Conservation (phyloP, 2,113 vertebrate genomes). For the Gnathonemus echidnorhynchus region DNA sequence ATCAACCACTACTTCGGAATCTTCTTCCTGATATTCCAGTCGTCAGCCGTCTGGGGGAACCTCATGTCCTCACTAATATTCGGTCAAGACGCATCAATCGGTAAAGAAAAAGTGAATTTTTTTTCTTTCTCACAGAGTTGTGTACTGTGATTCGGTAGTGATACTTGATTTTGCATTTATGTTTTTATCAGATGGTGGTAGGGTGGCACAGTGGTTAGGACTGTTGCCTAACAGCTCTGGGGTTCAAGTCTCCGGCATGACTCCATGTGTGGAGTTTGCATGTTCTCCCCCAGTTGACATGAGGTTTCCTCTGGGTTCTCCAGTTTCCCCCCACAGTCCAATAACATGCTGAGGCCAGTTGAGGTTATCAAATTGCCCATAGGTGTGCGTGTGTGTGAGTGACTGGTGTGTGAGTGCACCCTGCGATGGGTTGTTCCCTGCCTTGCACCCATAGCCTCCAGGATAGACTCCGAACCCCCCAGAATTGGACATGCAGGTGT, state of each 20-base stretch:
- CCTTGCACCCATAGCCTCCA: neutral
- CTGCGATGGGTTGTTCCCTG: neutral
- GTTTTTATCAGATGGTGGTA: neutral
- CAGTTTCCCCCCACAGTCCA: neutral
- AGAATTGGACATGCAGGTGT: neutral
- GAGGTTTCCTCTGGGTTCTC: neutral
- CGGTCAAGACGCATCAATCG: slow-evolving; percentile 58
- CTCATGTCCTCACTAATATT: slow-evolving; percentile 90
- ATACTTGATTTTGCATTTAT: neutral
- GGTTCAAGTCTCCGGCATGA: neutral
- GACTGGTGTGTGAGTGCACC: neutral
- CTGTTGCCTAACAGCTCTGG: neutral
- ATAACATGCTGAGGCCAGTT: neutral
- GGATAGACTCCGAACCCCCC: neutral
- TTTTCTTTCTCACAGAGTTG: neutral
- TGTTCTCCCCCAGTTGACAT: neutral
- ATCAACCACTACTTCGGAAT: slow-evolving; percentile 87
- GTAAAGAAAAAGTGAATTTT: slow-evolving; percentile 50
- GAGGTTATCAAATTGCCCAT: neutral
- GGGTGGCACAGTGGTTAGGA: neutral
- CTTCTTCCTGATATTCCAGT: slow-evolving; percentile 93
- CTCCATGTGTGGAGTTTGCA: neutral
- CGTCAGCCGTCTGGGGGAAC: slow-evolving; percentile 86
- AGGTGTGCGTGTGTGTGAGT: neutral
- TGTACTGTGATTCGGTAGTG: neutral